phyloP scores from a whole-genome alignment of 2,113 vertebrate species.

The Amblyornis subalaris region DNA sequence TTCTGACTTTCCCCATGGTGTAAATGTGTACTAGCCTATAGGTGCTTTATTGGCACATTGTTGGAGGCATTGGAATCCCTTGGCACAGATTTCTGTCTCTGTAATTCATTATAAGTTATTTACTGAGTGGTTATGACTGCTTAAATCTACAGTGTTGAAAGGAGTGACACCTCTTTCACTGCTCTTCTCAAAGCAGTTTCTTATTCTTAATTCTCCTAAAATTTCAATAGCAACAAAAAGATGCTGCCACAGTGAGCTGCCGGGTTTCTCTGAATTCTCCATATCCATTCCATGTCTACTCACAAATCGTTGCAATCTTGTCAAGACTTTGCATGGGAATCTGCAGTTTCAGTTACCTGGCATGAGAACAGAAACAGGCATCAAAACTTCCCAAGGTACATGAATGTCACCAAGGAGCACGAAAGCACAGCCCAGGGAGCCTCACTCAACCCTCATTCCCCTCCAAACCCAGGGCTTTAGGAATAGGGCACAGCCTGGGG shows the following conservation, averaged over 20 bases:
- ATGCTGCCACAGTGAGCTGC: background rate
- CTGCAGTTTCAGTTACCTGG: background rate
- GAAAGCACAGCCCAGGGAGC: background rate
- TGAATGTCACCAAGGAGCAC: accelerated
- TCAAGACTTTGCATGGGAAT: background rate
- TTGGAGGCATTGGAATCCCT: background rate
- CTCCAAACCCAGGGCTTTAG: background rate
- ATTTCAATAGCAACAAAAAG: background rate
- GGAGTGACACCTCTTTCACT: background rate
- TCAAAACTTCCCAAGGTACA: accelerated
- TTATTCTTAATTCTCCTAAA: background rate
- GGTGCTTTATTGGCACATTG: background rate
- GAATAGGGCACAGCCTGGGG: background rate
- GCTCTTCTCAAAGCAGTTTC: background rate
- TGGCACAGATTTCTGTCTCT: background rate
- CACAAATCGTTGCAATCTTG: background rate
- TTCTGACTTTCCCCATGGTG: background rate
- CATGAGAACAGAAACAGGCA: background rate
- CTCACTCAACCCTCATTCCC: background rate
- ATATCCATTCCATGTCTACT: background rate
- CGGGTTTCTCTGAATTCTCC: background rate
- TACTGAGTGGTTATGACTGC: background rate
- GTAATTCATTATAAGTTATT: background rate
- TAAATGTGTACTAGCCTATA: background rate
- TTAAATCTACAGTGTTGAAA: background rate